These are phyloP conservation scores for Hucho hucho DNA, from an alignment of 2,113 vertebrate species.

Conservation along the genomic window DNA sequence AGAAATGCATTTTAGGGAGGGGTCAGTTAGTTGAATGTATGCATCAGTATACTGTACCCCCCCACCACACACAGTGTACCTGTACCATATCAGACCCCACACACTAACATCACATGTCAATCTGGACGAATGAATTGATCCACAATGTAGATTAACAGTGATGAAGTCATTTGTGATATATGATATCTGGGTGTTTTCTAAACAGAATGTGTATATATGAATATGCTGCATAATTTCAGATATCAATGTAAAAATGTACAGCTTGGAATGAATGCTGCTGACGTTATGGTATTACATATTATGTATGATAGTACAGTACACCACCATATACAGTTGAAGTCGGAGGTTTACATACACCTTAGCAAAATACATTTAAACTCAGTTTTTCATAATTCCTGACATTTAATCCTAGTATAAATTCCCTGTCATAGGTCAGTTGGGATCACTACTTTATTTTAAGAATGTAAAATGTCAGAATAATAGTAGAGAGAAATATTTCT, in stretches of 20 bases:
- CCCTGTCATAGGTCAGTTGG: too few relatives aligned
- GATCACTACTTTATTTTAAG: too few relatives aligned
- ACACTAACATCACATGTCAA: conserved; percentile 45
- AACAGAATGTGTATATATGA: conserved; percentile 42
- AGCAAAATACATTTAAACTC: too few relatives aligned
- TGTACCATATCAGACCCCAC: conserved; percentile 52
- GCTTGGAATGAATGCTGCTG: conserved; percentile 28
- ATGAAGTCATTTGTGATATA: conserved; percentile 48
- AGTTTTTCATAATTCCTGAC: too few relatives aligned
- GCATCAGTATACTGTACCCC: conserved; percentile 44
- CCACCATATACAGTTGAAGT: conserved; percentile 43
- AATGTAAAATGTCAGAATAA: too few relatives aligned
- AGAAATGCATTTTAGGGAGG: conserved; percentile 29
- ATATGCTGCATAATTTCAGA: conserved; percentile 36
- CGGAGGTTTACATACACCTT: too few relatives aligned
- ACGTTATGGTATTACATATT: conserved; percentile 38
- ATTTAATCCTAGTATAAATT: too few relatives aligned
- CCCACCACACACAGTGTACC: conserved; percentile 47
- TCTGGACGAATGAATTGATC: conserved; percentile 6
- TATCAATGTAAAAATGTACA: conserved; percentile 32
- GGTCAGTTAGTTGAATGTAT: conserved; percentile 43
- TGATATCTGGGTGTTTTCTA: conserved; percentile 54
- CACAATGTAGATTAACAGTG: conserved; percentile 30
- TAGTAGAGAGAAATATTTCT: too few relatives aligned
- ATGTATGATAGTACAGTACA: conserved; percentile 46